phyloP scores from a whole-genome alignment of 2,113 vertebrate genomes.

The Gymnarchus niloticus region DNA sequence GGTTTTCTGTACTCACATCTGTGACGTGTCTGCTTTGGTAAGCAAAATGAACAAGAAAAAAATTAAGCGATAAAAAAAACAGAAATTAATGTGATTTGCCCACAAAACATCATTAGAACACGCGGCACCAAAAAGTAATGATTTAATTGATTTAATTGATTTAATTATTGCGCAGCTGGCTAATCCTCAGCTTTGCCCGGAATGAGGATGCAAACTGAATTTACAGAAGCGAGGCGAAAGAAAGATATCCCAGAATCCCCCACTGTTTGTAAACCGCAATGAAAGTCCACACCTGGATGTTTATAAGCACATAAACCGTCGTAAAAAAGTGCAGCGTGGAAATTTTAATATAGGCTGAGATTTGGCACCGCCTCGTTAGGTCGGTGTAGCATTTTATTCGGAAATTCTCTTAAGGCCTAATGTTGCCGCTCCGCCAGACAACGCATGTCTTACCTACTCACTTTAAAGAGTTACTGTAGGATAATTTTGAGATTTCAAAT shows the following conservation, averaged over 20 bases:
- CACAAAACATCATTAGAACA: not conserved
- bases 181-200: not conserved
- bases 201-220: not conserved
- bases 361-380: not conserved
- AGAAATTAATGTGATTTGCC: not conserved
- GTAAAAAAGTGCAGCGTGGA: not conserved
- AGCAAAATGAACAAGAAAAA: not conserved
- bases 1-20: not conserved
- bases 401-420: not conserved
- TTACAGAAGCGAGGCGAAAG: not conserved
- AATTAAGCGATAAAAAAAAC: not conserved
- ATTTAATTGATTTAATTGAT: not conserved
- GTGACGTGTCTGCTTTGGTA: not conserved
- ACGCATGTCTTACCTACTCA: not conserved
- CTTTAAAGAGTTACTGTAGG: not conserved
- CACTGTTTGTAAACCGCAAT: not conserved
- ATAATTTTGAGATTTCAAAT: not conserved
- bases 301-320: not conserved
- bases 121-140: not conserved
- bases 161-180: constrained; percentile 1
- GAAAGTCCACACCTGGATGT: not conserved
- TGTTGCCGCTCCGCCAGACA: not conserved
- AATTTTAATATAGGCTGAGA: not conserved
- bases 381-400: not conserved
- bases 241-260: not conserved